phyloP scores from a whole-genome alignment of 2,797 vertebrate genomes.

The Schizopygopsis malacanthus region DNA sequence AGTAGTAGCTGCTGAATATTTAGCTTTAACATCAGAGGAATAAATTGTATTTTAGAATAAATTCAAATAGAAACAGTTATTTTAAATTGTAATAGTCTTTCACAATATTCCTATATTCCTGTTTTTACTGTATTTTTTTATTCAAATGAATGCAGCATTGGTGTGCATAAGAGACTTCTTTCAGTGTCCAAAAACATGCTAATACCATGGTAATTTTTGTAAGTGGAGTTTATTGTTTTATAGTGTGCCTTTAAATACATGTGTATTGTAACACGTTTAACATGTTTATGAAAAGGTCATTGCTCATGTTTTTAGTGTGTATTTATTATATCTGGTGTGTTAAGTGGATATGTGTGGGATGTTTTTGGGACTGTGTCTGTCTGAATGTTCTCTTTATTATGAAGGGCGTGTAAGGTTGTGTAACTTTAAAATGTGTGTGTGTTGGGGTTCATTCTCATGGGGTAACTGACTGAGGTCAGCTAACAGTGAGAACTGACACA shows the following conservation, averaged over 20 bases:
- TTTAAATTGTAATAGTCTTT: not conserved
- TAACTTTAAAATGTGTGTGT: slow-evolving; percentile 39
- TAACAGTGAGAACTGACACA: slow-evolving; percentile 51
- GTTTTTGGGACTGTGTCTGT: slow-evolving; percentile 31
- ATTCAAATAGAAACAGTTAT: not conserved
- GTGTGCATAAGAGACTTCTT: not conserved
- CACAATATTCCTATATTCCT: not conserved
- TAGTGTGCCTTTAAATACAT: not conserved
- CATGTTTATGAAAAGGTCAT: slow-evolving; percentile 11
- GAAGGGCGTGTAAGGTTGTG: slow-evolving; percentile 48
- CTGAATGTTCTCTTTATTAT: slow-evolving; percentile 29
- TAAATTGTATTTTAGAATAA: not conserved
- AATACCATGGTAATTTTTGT: not conserved
- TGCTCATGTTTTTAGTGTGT: slow-evolving; percentile 14
- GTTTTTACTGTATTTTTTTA: not conserved
- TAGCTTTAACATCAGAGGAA: not conserved
- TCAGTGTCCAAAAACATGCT: not conserved
- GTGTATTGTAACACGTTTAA: not conserved
- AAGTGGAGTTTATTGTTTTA: not conserved
- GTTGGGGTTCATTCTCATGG: not conserved
- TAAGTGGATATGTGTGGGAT: slow-evolving; percentile 51
- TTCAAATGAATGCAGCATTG: not conserved
- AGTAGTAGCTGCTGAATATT: not conserved
- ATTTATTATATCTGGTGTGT: slow-evolving; percentile 33
- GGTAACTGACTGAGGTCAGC: slow-evolving; percentile 42